Evolutionary conservation across 2,888 invertebrate genomes (phyloP), one percentile per base, ranked within the genome.

Genomic region (Diachrysia chrysitis): DNA sequence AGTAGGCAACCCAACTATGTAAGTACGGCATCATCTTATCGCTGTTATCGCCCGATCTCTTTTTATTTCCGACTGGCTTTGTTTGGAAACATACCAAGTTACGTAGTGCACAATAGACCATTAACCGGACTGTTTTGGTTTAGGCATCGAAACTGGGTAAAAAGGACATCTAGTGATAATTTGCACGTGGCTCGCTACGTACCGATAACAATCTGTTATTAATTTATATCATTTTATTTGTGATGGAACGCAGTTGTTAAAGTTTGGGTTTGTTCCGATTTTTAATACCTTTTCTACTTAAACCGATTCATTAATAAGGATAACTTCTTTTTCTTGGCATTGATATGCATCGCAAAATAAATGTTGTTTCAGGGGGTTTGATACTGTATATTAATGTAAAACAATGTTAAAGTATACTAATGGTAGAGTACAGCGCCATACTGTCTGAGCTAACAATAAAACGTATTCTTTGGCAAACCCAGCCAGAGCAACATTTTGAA

Each of bases 51-150:
- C 69, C 6, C 19, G 62, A 82, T 86, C 79, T 85, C 78, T 83
- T 86, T 82, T 87, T 86, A 82, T 84, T 86, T 74, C 66, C 23
- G 25, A n/a, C 54, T 79, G 35, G n/a, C n/a, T n/a, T n/a, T 73
- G 86, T 87, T 87, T 87, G 72, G 74, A 87, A 85, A 87, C 86
- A 80, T 29, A 42, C 57, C 67, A 76, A 82, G 83, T 89, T 87
- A 86, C 87, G 82, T 75, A 58, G 62, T 58, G 66, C 67, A 94
- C 94, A 94, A 94, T 93, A 85, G 93, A 73, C 87, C 88, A 88
- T 93, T 91, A 93, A 89, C 21, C 6, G 42, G 56, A 56, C 67
- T 93, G 92, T 93, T 93, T 93, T 91, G 90, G 85, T 92, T 90
- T 75, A 35, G n/a, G 21, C 51, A 64, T 67, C 71, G 85, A 87